A percentile compares a stretch with the other conserved stretches of the same genome.
phyloP scores from a whole-genome alignment of 1,140 invertebrate species.

The Cylas formicarius region DNA sequence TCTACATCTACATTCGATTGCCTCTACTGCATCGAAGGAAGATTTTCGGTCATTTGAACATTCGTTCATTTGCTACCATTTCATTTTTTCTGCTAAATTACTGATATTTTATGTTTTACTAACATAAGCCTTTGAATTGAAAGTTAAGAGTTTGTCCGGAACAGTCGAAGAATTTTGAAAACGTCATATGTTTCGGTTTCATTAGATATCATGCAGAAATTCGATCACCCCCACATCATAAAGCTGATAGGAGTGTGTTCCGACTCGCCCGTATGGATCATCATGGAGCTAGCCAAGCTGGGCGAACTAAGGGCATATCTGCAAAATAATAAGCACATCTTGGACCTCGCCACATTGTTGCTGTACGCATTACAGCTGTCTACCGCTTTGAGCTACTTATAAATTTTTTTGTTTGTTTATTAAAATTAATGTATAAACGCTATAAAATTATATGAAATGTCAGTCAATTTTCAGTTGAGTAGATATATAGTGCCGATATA shows the following conservation, averaged over 20 bases:
- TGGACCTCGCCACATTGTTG: conserved; percentile 83
- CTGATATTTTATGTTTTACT: background rate
- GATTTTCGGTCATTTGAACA: too few species aligned
- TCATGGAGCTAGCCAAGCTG: conserved; percentile 94
- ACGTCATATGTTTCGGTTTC: conserved; percentile 32
- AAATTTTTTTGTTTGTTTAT: too few species aligned
- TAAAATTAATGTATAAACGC: too few species aligned
- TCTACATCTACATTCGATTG: too few species aligned
- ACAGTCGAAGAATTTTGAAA: too few species aligned
- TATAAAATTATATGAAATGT: too few species aligned
- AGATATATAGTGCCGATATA: too few species aligned
- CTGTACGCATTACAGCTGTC: conserved; percentile 91
- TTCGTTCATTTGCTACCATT: too few species aligned
- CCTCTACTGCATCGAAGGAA: too few species aligned
- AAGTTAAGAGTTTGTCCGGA: background rate
- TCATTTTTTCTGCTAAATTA: conserved; percentile 88
- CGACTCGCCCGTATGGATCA: conserved; percentile 90
- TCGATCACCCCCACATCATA: conserved; percentile 98
- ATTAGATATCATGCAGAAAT: conserved; percentile 98
- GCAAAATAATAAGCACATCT: conserved; percentile 78
- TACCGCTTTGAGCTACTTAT: conserved; percentile 93
- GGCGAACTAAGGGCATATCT: conserved; percentile 94
- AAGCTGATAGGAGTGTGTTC: conserved; percentile 93
- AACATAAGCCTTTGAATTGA: background rate
- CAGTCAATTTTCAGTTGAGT: too few species aligned